Evolutionary conservation across 2,888 invertebrate genomes (phyloP), one percentile per base, ranked within the genome.

Genomic region (Syrphus vitripennis): DNA sequence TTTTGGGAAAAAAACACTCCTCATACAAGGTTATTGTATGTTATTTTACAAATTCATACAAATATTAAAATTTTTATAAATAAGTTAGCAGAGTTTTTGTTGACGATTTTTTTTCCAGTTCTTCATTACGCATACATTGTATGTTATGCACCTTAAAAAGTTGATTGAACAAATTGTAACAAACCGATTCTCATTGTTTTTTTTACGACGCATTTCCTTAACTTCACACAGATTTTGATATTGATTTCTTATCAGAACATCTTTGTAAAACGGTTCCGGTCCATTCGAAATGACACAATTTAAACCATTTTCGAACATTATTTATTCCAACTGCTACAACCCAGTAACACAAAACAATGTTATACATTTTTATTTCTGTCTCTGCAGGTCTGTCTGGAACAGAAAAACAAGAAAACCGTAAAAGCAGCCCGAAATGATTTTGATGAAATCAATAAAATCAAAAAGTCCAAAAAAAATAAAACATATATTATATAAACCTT

Each of bases 331-430:
- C 12, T 50, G 9, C 7, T n/a, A n/a, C n/a, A n/a, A n/a, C n/a
- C n/a, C n/a, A n/a, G n/a, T n/a, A 50, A 34, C 31, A 67, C 24
- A 48, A 67, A 50, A 50, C 67, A 67, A 50, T 50, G 48, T 48
- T 48, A 21, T 34, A 67, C 65, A 67, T 50, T 50, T 67, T 67
- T 67, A 29, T 65, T 65, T 19, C 10, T 42, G 26, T 67, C 2
- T 21, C 7, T 45, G 3, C 29, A n/a, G 14, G 16, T 19, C 14
- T 59, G 31, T 24, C 61, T 42, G 61, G 40, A 57, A 26, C 40
- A 61, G n/a, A n/a, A 61, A 63, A 63, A 63, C 42, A 63, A 45
- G 63, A 63, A 63, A 26, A 63, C 63, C 65, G 65, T 45, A 67
- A 50, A 67, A 50, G 50, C 50, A 67, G 34, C 34, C 67, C 67